Base-by-base conservation (phyloP, 1,140 invertebrate species). In the Olivierus martensii region DNA sequence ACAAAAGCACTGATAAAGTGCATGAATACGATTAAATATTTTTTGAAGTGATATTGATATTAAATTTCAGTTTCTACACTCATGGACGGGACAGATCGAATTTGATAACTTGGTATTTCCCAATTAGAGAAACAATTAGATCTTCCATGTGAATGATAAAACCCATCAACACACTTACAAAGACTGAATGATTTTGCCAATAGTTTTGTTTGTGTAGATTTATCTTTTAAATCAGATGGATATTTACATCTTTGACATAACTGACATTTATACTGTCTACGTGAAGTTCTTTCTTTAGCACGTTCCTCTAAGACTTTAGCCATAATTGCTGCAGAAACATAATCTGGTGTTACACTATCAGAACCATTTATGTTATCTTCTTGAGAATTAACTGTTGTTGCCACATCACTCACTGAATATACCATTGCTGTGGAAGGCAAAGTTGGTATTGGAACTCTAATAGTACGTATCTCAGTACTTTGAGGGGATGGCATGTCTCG, bases 311-410 rank as follows among this genome's bases (percentile, higher is more conserved):
- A 72, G 43, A 93, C 85, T 75, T 91, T 90, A 3, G 89, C 88
- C 79, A 95, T 88, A 45, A 94, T 81, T 14, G 87, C 82, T 35
- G 87, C 87, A 10, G 89, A 92, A 19, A 95, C 87, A 61, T 85
- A 80, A 55, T 90, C 87, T 18, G 79, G 69, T 0, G 72, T 44
- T 34, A 54, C 34, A 47, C 44, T 52, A 37, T 53, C 55, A 46
- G 63, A 61, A 12, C 60, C 55, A 55, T 66, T 60, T 3, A 4
- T 65, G 14, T 42, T 41, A 12, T 57, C 42, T 54, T 59, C 36
- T 42, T 55, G 3, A 41, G 19, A 38, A 22, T 15, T 39, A 48
- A 38, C 21, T 12, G 19, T 48, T 49, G 18, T 42, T 42, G 55
- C 35, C 51, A 59, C 58, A 64, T 74, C 73, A 66, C 78, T 78